Base-by-base conservation (phyloP, 2,797 vertebrate genomes). In the Vultur gryphus region DNA sequence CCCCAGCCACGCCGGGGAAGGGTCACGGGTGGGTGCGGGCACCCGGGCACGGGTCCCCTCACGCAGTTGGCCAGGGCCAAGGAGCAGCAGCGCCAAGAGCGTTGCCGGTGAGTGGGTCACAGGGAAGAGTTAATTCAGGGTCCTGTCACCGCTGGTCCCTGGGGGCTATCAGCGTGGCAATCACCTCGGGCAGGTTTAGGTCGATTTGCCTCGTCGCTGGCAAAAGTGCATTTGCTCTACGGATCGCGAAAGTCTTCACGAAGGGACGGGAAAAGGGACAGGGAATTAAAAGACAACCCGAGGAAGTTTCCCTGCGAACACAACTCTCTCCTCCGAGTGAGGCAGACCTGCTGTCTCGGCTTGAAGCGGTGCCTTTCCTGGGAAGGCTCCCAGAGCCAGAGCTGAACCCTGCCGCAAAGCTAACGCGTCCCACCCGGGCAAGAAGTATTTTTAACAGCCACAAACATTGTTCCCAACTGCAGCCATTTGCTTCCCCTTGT, bases 401-500 rank as follows among this genome's bases (percentile, higher is more conserved):
- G 39, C 49, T 44, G 46, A 89, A 21, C 73, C 67, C 70, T 81
- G 48, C 39, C 9, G 37, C 87, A 86, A 88, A 70, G 26, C 84
- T 51, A 72, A 62, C 6, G 15, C 23, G 6, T 90, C 89, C 77
- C 66, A 85, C 24, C 13, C 31, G 35, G 54, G 51, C 84, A 77
- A 79, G 46, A 58, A 83, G 35, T 71, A 43, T 83, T 87, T 88
- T 78, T 67, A 73, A 89, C 55, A 24, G 31, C 55, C 37, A 29
- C 19, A 89, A 87, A 84, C 55, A 57, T 66, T 75, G 83, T 49
- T 75, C 66, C 67, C 71, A 90, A 25, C 83, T 83, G 90, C 86
- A 92, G 83, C 64, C 78, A 90, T 90, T 94, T 93, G 59, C 71
- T 80, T 84, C 54, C 80, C 46, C 85, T 48, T n/a, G n/a, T 24